Evolutionary conservation across 2,888 invertebrate genomes (phyloP).

Genomic region (Dendrolimus houi): DNA sequence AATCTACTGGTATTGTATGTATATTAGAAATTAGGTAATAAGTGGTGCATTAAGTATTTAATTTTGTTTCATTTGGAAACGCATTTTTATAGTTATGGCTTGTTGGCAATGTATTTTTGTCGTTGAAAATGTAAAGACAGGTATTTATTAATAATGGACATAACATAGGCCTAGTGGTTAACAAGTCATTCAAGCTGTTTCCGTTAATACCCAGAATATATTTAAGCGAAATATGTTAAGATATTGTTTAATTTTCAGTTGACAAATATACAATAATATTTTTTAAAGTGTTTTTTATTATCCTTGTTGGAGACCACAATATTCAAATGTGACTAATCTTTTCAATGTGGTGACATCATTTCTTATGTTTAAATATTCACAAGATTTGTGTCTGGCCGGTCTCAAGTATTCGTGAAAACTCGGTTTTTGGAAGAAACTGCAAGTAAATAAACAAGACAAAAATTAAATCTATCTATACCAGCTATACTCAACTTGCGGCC

Average conservation of each 20-base stretch:
- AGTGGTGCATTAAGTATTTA: slow-evolving; percentile 55
- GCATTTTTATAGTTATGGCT: slow-evolving; percentile 14
- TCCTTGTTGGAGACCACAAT: slow-evolving; percentile 7
- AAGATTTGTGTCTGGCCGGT: too few relatives aligned
- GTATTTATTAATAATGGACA: slow-evolving; percentile 35
- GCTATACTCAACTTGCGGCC: too few relatives aligned
- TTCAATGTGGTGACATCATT: too few relatives aligned
- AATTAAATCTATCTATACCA: too few relatives aligned
- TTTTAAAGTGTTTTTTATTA: slow-evolving; percentile 33
- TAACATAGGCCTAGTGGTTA: slow-evolving; percentile 54
- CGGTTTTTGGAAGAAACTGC: too few relatives aligned
- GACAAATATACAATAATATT: slow-evolving; percentile 73
- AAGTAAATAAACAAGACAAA: too few relatives aligned
- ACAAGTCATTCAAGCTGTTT: slow-evolving; percentile 44
- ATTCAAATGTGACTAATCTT: too few relatives aligned
- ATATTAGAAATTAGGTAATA: slow-evolving; percentile 60
- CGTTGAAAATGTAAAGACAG: slow-evolving; percentile 12
- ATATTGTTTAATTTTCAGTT: slow-evolving; percentile 72
- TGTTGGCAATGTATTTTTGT: too few relatives aligned
- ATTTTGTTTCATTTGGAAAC: slow-evolving; percentile 39
- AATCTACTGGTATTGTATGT: slow-evolving; percentile 51
- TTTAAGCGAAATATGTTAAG: slow-evolving; percentile 62
- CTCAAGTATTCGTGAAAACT: too few relatives aligned
- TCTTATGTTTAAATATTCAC: too few relatives aligned
- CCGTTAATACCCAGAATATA: slow-evolving; percentile 60